Conservation (phyloP, 2,888 invertebrate species). For the Schizaphis graminum region DNA sequence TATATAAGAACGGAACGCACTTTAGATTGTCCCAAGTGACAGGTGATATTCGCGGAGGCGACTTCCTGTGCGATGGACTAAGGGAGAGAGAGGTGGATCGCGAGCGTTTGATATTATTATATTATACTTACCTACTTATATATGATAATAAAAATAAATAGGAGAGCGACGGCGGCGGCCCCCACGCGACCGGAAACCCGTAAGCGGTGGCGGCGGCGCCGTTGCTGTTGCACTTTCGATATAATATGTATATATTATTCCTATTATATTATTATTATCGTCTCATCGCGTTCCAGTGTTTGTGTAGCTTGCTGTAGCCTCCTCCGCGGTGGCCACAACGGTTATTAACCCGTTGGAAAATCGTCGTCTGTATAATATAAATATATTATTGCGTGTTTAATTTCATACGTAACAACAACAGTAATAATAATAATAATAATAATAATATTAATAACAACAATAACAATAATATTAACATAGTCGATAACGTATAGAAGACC, state of each 20-base stretch:
- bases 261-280: neutral
- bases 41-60: constrained; percentile 10
- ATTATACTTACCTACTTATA: neutral
- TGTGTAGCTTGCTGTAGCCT: neutral
- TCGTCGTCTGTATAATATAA: neutral
- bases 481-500: neutral
- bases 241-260: neutral
- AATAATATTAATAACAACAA: neutral
- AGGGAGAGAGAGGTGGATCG: neutral
- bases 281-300: constrained; percentile 13
- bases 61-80: neutral
- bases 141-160: neutral
- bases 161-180: constrained; percentile 9
- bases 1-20: neutral
- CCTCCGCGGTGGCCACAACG: neutral
- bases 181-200: constrained; percentile 62
- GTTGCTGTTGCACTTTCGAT: constrained; percentile 41
- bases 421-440: neutral
- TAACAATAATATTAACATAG: neutral
- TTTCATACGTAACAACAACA: neutral
- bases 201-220: constrained; percentile 11
- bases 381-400: neutral
- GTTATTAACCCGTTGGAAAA: constrained; percentile 26
- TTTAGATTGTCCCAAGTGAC: neutral
- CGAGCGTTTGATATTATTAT: neutral